phyloP scores from a whole-genome alignment of 2,888 invertebrate genomes.

The Andrena minutula region DNA sequence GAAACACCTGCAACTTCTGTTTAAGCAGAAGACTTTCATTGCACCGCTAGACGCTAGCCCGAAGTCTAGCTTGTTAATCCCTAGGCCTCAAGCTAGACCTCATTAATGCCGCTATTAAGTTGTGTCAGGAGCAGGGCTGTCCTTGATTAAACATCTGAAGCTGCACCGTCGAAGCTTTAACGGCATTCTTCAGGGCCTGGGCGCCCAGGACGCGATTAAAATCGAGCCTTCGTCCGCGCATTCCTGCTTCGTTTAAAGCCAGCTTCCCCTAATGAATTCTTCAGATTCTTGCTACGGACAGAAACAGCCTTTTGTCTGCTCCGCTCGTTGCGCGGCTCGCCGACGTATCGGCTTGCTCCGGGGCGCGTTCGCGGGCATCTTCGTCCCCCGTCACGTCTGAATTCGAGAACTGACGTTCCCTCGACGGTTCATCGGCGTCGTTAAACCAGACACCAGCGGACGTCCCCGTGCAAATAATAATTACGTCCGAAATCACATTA shows the following conservation, averaged over 20 bases:
- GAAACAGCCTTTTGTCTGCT: constrained; percentile 1
- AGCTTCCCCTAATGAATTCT: constrained; percentile 15
- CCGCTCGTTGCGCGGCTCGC: background rate
- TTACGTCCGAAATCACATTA: constrained; percentile 59
- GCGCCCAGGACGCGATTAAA: constrained; percentile 15
- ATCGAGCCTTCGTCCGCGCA: background rate
- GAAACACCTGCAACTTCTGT: too few species aligned
- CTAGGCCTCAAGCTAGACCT: constrained; percentile 1
- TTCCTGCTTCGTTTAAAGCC: constrained; percentile 7
- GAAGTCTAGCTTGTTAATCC: background rate
- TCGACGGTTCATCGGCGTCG: background rate
- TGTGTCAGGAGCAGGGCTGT: constrained; percentile 2
- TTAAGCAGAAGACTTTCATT: too few species aligned
- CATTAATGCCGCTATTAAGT: constrained; percentile 26
- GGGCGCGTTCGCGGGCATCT: background rate
- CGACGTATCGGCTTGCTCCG: background rate
- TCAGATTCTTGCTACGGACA: background rate
- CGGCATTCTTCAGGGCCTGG: constrained; percentile 12
- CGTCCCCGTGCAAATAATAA: constrained; percentile 54
- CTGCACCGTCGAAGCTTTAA: constrained; percentile 28
- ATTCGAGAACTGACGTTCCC: background rate
- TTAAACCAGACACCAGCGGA: constrained; percentile 22
- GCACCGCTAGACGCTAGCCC: background rate
- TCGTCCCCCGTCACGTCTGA: background rate
- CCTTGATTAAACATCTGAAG: constrained; percentile 27